Conservation (phyloP, 2,797 vertebrate species). For the Notamacropus eugenii region DNA sequence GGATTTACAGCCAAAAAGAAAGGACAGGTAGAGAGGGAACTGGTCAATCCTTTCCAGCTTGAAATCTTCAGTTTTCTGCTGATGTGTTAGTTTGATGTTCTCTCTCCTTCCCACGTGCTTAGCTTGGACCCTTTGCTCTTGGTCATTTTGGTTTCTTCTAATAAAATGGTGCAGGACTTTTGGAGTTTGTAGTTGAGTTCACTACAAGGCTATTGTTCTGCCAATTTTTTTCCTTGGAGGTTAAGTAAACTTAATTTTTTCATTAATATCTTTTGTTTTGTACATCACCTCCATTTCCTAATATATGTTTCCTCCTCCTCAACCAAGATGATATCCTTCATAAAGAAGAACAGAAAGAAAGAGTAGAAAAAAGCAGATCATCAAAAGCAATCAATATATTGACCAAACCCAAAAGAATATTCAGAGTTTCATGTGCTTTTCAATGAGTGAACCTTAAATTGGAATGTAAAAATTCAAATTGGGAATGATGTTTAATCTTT, state of each 20-base stretch:
- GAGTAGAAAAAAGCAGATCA: background rate
- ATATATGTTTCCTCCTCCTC: background rate
- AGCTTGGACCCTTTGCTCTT: background rate
- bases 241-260: slow-evolving; percentile 16
- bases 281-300: background rate
- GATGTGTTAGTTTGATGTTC: background rate
- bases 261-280: background rate
- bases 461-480: background rate
- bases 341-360: background rate
- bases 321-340: background rate
- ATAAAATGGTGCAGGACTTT: slow-evolving; percentile 12
- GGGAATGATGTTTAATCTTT: background rate
- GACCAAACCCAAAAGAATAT: background rate
- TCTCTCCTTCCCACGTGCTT: background rate
- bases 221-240: slow-evolving; percentile 15
- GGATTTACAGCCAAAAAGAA: background rate
- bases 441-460: background rate
- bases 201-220: background rate
- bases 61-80: background rate
- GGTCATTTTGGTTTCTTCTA: background rate
- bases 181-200: background rate
- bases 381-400: background rate
- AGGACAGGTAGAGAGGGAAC: background rate
- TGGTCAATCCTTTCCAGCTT: background rate
- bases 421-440: background rate